Base-by-base conservation (phyloP, 2,888 invertebrate species). In the Eristalis tenax region DNA sequence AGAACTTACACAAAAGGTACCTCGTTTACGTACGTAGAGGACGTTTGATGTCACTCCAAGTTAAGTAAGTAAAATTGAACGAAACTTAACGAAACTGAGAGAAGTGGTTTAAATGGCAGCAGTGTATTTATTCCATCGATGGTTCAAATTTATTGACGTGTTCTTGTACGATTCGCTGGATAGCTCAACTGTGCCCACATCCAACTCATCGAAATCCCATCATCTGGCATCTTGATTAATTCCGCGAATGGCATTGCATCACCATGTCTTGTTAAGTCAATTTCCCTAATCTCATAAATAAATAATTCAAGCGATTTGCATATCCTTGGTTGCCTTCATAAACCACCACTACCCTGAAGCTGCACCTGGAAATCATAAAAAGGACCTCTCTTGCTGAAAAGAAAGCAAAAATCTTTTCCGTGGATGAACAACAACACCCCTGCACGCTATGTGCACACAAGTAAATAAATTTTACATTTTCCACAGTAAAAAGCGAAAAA, bases 401-500 rank as follows among this genome's bases (percentile, higher is more conserved):
- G 32, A 32, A 63, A 63, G 13, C 15, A 23, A 28, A 63, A 23
- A 28, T 28, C 32, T 28, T 64, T 23, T 32, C 35, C 18, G 35
- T 35, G 26, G 28, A 38, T 26, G 26, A 61, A 61, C 22, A 50
- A 22, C 26, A 74, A 50, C 57, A 63, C 43, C 59, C 11, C 43
- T 22, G 35, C 32, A 13, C 26, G n/a, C n/a, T 15, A 1, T 4
- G 18, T 65, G 8, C 23, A 56, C 56, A 74, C 18, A 69, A 63
- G 73, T 69, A 83, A 77, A 77, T 83, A 77, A 83, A 73, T 71
- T 76, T 71, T 65, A 70, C 50, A 76, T 26, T 80, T 68, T 73
- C 57, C 40, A 8, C 38, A 5, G 40, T 43, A 63, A 40, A 59
- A 61, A 65, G 61, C 38, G 43, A 28, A 43, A 23, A 56, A 70